Evolutionary conservation across 2,888 invertebrate genomes (phyloP).

Genomic region (Magallana nippona): DNA sequence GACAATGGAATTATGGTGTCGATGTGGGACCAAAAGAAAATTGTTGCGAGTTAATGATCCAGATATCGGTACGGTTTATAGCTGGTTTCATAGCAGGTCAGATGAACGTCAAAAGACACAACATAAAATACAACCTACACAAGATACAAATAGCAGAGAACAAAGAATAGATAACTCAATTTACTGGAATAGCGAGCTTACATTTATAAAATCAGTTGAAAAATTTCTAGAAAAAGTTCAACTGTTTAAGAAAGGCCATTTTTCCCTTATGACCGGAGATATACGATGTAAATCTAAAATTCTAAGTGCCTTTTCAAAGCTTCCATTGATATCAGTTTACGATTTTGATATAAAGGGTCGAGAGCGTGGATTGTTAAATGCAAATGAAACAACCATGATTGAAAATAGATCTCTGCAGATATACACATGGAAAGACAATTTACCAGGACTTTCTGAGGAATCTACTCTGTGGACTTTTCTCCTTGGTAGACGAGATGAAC

Average conservation of each 20-base stretch:
- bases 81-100: too few relatives aligned
- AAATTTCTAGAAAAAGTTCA: slow-evolving; percentile 42
- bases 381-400: slow-evolving; percentile 47
- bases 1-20: slow-evolving; percentile 29
- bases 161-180: neutral
- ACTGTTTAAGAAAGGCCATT: slow-evolving; percentile 57
- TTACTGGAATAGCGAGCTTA: neutral
- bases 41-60: slow-evolving; percentile 39
- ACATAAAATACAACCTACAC: neutral
- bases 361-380: slow-evolving; percentile 53
- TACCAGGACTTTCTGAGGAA: slow-evolving; percentile 43
- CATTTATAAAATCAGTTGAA: neutral
- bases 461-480: slow-evolving; percentile 56
- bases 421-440: slow-evolving; percentile 47
- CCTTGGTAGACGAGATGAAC: slow-evolving; percentile 53
- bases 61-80: slow-evolving; percentile 37
- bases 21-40: slow-evolving; percentile 5
- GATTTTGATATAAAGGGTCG: slow-evolving; percentile 57
- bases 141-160: neutral
- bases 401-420: slow-evolving; percentile 50
- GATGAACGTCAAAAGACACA: too few relatives aligned
- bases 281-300: slow-evolving; percentile 34
- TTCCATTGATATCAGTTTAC: slow-evolving; percentile 63
- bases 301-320: slow-evolving; percentile 49
- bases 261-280: slow-evolving; percentile 55